These are phyloP conservation scores for Pomatorhinus ruficollis DNA, from an alignment of 2,113 vertebrate species.

Conservation along the genomic window DNA sequence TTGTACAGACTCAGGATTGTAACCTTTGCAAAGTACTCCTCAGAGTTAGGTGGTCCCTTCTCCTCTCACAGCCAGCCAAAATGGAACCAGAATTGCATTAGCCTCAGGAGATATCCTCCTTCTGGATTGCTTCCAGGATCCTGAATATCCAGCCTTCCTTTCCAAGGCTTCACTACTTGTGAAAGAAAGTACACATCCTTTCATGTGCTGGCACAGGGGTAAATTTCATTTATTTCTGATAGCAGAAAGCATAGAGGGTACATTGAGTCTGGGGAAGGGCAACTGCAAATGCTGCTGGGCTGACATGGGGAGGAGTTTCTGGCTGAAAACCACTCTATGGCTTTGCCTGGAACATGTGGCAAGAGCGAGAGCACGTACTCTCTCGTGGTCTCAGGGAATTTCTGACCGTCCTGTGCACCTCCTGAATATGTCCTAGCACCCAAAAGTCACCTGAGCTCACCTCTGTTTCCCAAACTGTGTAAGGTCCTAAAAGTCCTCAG, in stretches of 20 bases:
- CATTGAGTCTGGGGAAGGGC: not conserved
- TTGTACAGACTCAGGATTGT: not conserved
- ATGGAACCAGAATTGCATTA: not conserved
- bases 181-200: not conserved
- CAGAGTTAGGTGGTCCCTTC: not conserved
- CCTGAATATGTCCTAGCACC: not conserved
- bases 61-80: not conserved
- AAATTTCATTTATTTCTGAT: not conserved
- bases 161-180: not conserved
- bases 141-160: not conserved
- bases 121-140: not conserved
- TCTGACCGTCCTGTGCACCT: not conserved
- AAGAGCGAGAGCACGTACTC: not conserved
- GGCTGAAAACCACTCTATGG: not conserved
- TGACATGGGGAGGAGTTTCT: not conserved
- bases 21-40: not conserved
- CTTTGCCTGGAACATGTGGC: not conserved
- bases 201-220: not conserved
- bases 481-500: not conserved
- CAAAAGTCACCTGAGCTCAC: not conserved
- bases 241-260: not conserved
- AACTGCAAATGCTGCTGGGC: rapidly evolving
- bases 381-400: not conserved
- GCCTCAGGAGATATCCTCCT: not conserved
- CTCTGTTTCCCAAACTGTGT: not conserved